A percentile compares a stretch with the other conserved stretches of the same genome.
phyloP scores from a whole-genome alignment of 2,888 invertebrate species.

The Beris morrisii region DNA sequence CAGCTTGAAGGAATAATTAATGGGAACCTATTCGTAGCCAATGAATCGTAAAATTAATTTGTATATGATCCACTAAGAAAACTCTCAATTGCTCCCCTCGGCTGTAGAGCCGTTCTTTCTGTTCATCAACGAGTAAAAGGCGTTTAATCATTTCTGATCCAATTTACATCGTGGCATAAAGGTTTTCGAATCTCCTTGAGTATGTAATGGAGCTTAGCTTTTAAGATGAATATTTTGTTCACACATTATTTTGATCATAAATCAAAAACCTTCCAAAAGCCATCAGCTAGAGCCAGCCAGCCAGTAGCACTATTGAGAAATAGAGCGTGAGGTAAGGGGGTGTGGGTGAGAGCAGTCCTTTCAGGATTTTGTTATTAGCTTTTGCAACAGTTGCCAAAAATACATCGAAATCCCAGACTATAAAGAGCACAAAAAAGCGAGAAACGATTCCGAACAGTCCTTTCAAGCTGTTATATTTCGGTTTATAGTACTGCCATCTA shows the following conservation, averaged over 20 bases:
- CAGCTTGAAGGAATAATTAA: slow-evolving; percentile 19
- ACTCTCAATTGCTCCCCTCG: neutral
- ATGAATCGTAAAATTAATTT: slow-evolving; percentile 30
- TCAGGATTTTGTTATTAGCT: slow-evolving; percentile 27
- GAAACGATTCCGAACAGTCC: slow-evolving; percentile 1
- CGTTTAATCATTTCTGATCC: no score
- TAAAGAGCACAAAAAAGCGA: neutral
- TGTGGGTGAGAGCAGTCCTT: neutral
- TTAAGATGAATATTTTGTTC: slow-evolving; percentile 30
- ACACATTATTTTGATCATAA: slow-evolving; percentile 31
- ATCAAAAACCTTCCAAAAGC: slow-evolving; percentile 17
- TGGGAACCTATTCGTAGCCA: slow-evolving; percentile 22
- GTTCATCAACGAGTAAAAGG: no score
- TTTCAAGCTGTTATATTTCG: slow-evolving; percentile 8
- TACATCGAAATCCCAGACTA: slow-evolving; percentile 10
- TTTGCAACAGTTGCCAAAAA: slow-evolving; percentile 33
- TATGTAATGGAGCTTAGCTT: slow-evolving; percentile 7
- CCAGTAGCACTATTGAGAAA: no score
- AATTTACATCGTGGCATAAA: no score
- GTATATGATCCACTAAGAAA: slow-evolving; percentile 18
- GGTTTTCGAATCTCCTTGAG: no score
- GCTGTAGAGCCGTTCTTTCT: no score
- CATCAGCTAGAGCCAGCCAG: no score
- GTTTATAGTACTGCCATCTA: neutral
- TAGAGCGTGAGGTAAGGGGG: neutral